These are phyloP conservation scores for Papilio polyxenes DNA, from an alignment of 1,140 invertebrate genomes.

Conservation along the genomic window DNA sequence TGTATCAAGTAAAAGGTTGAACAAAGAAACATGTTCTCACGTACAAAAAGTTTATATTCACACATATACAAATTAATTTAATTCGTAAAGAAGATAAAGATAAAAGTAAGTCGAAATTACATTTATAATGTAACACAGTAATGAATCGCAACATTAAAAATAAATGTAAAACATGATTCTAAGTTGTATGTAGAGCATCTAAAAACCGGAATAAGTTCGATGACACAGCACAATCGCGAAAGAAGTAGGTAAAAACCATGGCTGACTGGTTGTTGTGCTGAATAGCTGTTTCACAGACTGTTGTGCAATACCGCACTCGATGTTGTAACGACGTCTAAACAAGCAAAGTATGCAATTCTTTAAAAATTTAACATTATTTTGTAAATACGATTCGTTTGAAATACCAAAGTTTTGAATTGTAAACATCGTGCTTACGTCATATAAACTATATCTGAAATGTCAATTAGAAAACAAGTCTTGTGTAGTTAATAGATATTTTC, in stretches of 20 bases:
- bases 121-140: neutral
- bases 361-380: slow-evolving; percentile 20
- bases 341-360: neutral
- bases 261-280: slow-evolving; percentile 28
- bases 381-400: slow-evolving; percentile 18
- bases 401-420: neutral
- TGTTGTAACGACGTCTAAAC: slow-evolving; percentile 27
- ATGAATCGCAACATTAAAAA: neutral
- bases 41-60: neutral
- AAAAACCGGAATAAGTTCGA: slow-evolving; percentile 36
- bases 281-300: slow-evolving; percentile 29
- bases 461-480: neutral
- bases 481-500: neutral
- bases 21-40: slow-evolving; percentile 23
- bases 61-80: neutral
- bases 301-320: slow-evolving; percentile 35
- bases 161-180: neutral
- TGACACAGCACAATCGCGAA: slow-evolving; percentile 34
- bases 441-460: neutral
- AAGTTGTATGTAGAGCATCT: neutral
- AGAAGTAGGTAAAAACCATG: slow-evolving; percentile 26
- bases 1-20: slow-evolving; percentile 32
- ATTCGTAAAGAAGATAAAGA: neutral
- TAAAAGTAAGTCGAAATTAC: neutral
- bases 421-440: neutral